Evolutionary conservation across 2,797 vertebrate genomes (phyloP).

Genomic region (Enteromius unitaeniatus): DNA sequence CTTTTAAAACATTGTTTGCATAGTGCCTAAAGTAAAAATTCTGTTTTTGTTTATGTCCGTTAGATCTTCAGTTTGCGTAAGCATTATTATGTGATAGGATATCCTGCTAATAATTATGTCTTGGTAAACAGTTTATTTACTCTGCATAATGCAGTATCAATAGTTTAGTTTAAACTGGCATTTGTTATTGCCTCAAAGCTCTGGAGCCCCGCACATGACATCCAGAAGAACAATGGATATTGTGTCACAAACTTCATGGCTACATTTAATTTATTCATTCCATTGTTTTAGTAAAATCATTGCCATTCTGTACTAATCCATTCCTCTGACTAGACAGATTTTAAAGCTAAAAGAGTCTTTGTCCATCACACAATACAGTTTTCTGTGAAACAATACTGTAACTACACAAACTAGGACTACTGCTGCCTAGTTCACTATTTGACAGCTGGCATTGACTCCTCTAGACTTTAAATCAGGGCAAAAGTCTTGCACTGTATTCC

Average conservation of each 20-base stretch:
- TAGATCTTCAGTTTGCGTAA: constrained; percentile 13
- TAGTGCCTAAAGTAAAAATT: background rate
- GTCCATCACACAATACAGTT: background rate
- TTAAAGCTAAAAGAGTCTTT: background rate
- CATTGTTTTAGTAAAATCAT: background rate
- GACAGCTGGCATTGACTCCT: background rate
- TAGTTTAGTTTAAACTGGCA: background rate
- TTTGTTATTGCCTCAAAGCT: background rate
- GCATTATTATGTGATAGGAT: constrained; percentile 10
- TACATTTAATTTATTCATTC: background rate
- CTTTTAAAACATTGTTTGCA: background rate
- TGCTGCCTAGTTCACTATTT: background rate
- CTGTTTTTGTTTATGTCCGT: background rate
- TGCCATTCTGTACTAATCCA: background rate
- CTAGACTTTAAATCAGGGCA: background rate
- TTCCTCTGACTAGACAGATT: background rate
- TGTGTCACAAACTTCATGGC: background rate
- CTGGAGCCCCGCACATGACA: background rate
- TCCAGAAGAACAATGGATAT: background rate
- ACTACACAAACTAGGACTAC: background rate
- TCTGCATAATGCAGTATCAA: background rate
- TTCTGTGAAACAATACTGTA: background rate
- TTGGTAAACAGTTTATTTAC: constrained; percentile 25
- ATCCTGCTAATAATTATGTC: constrained; percentile 7
- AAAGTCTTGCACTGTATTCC: background rate